Evolutionary conservation across 2,113 vertebrate genomes (phyloP), one percentile per base, ranked within the genome.

Genomic region (Hemichromis elongatus): DNA sequence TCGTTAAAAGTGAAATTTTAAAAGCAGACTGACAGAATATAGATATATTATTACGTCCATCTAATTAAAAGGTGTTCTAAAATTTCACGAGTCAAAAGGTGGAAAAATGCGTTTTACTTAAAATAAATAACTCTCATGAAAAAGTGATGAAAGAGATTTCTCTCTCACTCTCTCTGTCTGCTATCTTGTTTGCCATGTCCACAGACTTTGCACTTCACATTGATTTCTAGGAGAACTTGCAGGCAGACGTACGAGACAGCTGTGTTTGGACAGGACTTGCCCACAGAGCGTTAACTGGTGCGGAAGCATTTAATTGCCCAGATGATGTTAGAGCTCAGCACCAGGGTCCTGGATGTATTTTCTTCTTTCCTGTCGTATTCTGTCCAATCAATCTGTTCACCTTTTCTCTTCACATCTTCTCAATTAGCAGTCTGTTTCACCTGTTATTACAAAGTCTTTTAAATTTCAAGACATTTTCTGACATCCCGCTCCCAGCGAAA

Each of bases 251-350:
- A 30, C n/a, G 78, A 84, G 80, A 75, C 79, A 52, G 77, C 83
- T 28, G 16, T 90, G 85, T 88, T 89, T 86, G 81, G 83, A 89
- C 89, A 87, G 80, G 45, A 70, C 77, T 61, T 85, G 55, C 88
- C 83, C 84, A 86, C 80, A 68, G 47, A 59, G 59, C 24, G 88
- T 89, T 81, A 83, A 92, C 86, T 92, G 92, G 87, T 86, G 92
- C 82, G 18, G 88, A 93, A 92, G 86, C 83, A 90, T 94, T 92
- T 93, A 87, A 94, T 93, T 92, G 88, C 80, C 88, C 82, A 81
- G 81, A 92, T 91, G 90, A 92, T 18, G 79, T 42, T 73, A 24
- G 37, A 54, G 56, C 53, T 26, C 54, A 63, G 82, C 77, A 66
- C 33, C 7, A 3, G 13, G 37, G 50, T 90, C 81, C 66, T 83